These are phyloP conservation scores for Drosophila greeni DNA, from an alignment of 2,888 invertebrate species.

Conservation along the genomic window DNA sequence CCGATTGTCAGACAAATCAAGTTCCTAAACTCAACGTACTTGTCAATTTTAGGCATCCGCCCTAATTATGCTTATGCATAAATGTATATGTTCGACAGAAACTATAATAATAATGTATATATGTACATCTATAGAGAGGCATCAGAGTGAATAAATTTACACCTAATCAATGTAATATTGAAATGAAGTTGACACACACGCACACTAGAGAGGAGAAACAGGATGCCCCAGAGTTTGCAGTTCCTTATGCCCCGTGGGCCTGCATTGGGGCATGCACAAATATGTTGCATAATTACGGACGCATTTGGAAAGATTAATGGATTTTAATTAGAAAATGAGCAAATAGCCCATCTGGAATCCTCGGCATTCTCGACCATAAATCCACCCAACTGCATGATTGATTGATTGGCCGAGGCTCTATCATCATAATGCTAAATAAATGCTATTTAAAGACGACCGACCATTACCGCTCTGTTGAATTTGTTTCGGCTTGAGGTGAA, in stretches of 20 bases:
- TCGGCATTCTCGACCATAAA: slow-evolving; percentile 28
- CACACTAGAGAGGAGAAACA: background rate
- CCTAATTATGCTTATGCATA: slow-evolving; percentile 43
- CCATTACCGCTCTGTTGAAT: slow-evolving; percentile 11
- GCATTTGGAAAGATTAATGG: slow-evolving; percentile 66
- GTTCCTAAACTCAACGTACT: slow-evolving; percentile 30
- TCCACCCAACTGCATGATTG: slow-evolving; percentile 44
- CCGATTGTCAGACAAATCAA: slow-evolving; percentile 33
- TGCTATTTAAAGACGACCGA: slow-evolving; percentile 17
- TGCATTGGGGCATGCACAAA: slow-evolving; percentile 12
- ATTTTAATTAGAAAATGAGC: slow-evolving; percentile 68
- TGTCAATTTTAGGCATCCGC: slow-evolving; percentile 30
- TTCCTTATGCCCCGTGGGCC: background rate
- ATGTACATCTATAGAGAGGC: slow-evolving; percentile 5
- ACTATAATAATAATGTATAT: slow-evolving; percentile 13
- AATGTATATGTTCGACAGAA: slow-evolving; percentile 16
- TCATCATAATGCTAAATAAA: slow-evolving; percentile 43
- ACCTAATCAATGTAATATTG: slow-evolving; percentile 69
- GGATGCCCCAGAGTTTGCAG: slow-evolving; percentile 15
- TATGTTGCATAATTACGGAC: slow-evolving; percentile 45
- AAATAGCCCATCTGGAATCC: slow-evolving; percentile 40
- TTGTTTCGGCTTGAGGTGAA: slow-evolving; percentile 14
- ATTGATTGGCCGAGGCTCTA: slow-evolving; percentile 56
- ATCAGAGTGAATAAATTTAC: slow-evolving; percentile 64
- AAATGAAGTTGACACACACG: slow-evolving; percentile 55